Base-by-base conservation (phyloP, 2,113 vertebrate genomes). In the Amphiprion ocellaris region DNA sequence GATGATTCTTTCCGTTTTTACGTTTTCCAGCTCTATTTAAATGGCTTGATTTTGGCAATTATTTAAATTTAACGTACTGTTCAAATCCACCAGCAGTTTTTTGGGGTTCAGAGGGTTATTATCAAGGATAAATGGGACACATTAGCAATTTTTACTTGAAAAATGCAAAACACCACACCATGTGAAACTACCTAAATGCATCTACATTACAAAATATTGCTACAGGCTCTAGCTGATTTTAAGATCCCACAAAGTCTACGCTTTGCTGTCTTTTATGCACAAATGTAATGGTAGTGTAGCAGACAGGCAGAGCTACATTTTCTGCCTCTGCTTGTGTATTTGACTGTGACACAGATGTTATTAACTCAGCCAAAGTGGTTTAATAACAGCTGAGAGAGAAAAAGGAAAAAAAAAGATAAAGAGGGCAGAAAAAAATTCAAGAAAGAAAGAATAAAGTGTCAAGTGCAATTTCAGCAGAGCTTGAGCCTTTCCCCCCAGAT, bases 341-440 rank as follows among this genome's bases (percentile, higher is more conserved):
- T 19, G 58, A 16, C 56, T 53, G 77, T 73, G 77, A 87, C 79
- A 81, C 78, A 85, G 73, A 76, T 74, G 76, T 83, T 81, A 80
- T 86, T 79, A 91, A 79, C 79, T 71, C 59, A 74, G 69, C 79
- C 68, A 84, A 71, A 73, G 66, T 68, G 77, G 52, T 75, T 77
- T 84, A 84, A 83, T 81, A 84, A 87, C 77, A 84, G 65, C 58
- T 55, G 77, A 10, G 69, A 72, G 59, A 47, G 1, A 11, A 33
- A 52, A 28, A 58, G n/a, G 4, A 11, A 1, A 46, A 56, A 50
- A 61, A 64, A 30, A 76, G 33, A 70, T 17, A 82, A 62, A 77
- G 46, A 70, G 37, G 53, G 15, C 23, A n/a, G 0, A 4, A 17
- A 50, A 33, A 30, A 71, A 79, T 53, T 19, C 50, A 54, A 69